Conservation (phyloP, 2,797 vertebrate genomes). For the Uromys caudimaculatus region DNA sequence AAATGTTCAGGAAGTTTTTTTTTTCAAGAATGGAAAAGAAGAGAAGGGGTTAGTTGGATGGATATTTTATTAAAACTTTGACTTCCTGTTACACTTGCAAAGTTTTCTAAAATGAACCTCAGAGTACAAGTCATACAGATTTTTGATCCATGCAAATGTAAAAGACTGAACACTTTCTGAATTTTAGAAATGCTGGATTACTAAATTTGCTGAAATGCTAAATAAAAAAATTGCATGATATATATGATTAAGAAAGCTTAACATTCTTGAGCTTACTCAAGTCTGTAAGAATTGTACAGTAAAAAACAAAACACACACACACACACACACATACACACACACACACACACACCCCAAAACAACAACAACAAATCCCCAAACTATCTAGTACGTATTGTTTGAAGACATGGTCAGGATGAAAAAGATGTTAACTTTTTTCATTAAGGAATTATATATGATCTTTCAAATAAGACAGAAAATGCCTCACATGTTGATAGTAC, state of each 20-base stretch:
- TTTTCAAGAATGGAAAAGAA: not conserved
- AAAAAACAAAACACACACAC: not conserved
- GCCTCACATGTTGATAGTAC: not conserved
- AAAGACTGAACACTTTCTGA: not conserved
- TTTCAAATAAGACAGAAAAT: not conserved
- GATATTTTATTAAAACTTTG: not conserved
- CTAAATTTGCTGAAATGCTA: not conserved
- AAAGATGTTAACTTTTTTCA: not conserved
- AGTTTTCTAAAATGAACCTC: constrained; percentile 23
- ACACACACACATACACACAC: not conserved
- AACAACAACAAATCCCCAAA: not conserved
- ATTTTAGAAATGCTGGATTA: not conserved
- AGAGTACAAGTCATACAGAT: not conserved
- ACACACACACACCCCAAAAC: not conserved
- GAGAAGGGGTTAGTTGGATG: not conserved
- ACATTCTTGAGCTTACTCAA: not conserved
- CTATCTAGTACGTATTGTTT: not conserved
- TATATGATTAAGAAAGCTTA: not conserved
- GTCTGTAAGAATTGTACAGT: not conserved
- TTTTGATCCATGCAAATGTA: not conserved
- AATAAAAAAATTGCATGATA: not conserved
- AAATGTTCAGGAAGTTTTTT: constrained; percentile 13
- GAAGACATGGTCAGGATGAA: not conserved
- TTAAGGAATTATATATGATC: not conserved
- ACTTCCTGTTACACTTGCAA: not conserved